Conservation (phyloP, 1,140 invertebrate genomes). For the Drosophila nasuta region DNA sequence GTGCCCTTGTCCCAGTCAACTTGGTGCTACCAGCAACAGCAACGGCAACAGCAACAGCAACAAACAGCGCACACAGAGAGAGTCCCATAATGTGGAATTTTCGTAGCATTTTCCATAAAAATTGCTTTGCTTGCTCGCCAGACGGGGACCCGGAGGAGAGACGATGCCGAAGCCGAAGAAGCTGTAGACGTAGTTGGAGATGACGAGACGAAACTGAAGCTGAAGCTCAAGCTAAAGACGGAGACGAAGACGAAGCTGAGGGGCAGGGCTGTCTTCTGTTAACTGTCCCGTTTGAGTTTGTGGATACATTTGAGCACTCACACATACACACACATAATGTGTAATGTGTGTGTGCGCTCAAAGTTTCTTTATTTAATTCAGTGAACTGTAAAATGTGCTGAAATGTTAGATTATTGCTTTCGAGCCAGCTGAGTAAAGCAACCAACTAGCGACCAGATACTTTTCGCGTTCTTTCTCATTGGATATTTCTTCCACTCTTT, state of each 20-base stretch:
- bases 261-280: conserved; percentile 51
- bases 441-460: conserved; percentile 54
- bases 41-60: too few species aligned
- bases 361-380: conserved; percentile 84
- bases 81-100: conserved; percentile 82
- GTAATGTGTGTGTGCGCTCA: conserved; percentile 57
- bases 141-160: conserved; percentile 23
- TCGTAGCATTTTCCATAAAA: conserved; percentile 80
- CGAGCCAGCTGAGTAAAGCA: conserved; percentile 37
- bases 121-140: conserved; percentile 75
- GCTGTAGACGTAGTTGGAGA: not conserved
- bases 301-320: conserved; percentile 63
- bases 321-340: conserved; percentile 27
- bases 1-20: conserved; percentile 52
- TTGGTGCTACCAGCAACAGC: conserved; percentile 33
- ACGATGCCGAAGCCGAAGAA: not conserved
- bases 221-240: not conserved
- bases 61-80: not conserved
- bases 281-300: conserved; percentile 73
- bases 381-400: conserved; percentile 83
- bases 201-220: conserved; percentile 13
- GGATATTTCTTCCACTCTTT: conserved; percentile 28
- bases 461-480: conserved; percentile 48
- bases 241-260: not conserved
- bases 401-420: conserved; percentile 83